Base-by-base conservation (phyloP, 1,140 invertebrate genomes). In the Conus betulinus region DNA sequence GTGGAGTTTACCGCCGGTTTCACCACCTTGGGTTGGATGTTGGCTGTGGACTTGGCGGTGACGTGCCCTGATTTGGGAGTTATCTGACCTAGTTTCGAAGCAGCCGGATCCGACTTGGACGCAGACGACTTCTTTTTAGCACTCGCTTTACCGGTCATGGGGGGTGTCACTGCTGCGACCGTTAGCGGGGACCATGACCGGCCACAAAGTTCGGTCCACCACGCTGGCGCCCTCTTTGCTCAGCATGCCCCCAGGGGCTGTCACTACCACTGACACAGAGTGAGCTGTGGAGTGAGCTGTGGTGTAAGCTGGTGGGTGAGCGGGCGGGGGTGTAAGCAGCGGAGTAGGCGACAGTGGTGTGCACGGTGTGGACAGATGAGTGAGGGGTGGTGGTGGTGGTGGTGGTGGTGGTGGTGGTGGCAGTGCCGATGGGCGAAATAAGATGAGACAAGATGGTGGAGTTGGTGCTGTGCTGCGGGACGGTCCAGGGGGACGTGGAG, bases 251-350 rank as follows among this genome's bases (percentile, higher is more conserved):
- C 52, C 52, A 85, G 25, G 27, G 52, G 15, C 84, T 15, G 52
- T 39, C 84, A 39, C 27, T 25, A 53, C 57, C 55, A 57, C 52
- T 53, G 57, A 85, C 27, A 86, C 84, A 23, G 71, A 55, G 15
- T 71, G 15, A 71, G 67, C 67, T 6, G 23, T 20, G 11, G 67
- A 71, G 67, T 71, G 67, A 71, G 67, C 67, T 8, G 57, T 60
- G 67, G 88, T 76, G 3, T 85, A 87, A 71, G 88, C 82, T 23
- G 87, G 85, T 5, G 87, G 88, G 63, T 89, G 84, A 55, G 78
- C 85, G 63, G 63, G 83, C 85, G 23, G 88, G 76, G 63, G 86
- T 85, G 39, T 87, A 84, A 15, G 82, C 57, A 13, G 71, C 8
- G 51, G 23, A 71, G 88, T 63, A 55, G 81, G 67, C 23, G 74